These are phyloP conservation scores for Alviniconcha marisindica DNA, from an alignment of 1,140 invertebrate species.

Conservation along the genomic window DNA sequence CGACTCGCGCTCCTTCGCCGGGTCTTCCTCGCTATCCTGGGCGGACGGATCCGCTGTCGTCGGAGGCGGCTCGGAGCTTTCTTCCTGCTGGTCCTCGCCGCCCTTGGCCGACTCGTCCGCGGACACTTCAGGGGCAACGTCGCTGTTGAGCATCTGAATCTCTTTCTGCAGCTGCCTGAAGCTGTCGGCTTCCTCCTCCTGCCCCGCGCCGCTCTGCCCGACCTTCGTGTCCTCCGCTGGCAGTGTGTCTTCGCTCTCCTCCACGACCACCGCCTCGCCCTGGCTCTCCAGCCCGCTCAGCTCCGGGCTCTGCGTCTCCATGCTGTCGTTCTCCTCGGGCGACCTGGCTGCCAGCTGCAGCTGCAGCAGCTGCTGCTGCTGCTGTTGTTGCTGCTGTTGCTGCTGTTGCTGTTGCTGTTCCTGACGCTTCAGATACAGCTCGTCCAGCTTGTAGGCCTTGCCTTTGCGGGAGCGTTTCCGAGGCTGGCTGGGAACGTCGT, in stretches of 20 bases:
- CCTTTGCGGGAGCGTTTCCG: constrained; percentile 86
- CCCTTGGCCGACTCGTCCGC: not conserved
- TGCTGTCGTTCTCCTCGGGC: not conserved
- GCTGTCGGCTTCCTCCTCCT: not conserved
- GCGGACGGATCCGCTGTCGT: constrained; percentile 19
- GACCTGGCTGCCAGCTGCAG: not conserved
- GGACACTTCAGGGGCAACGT: not conserved
- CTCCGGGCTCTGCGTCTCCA: not conserved
- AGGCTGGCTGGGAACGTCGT: constrained; percentile 44
- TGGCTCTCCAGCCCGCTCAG: not conserved
- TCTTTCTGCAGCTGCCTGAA: constrained; percentile 50
- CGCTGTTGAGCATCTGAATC: constrained; percentile 42
- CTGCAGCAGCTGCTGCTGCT: constrained; percentile 2
- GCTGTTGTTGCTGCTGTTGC: constrained; percentile 37
- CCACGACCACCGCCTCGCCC: not conserved
- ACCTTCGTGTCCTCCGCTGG: not conserved
- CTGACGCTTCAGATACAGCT: constrained; percentile 78
- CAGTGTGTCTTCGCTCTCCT: constrained; percentile 26
- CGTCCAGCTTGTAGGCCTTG: constrained; percentile 85
- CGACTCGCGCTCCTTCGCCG: constrained; percentile 21
- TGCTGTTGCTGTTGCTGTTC: constrained; percentile 62
- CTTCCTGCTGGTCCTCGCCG: not conserved
- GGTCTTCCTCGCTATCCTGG: constrained; percentile 14
- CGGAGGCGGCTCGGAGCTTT: not conserved
- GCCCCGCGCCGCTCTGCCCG: not conserved